Percentiles rank a stretch among this genome's conserved stretches.
Conservation (phyloP, 2,888 invertebrate species). For the Therioaphis trifolii region DNA sequence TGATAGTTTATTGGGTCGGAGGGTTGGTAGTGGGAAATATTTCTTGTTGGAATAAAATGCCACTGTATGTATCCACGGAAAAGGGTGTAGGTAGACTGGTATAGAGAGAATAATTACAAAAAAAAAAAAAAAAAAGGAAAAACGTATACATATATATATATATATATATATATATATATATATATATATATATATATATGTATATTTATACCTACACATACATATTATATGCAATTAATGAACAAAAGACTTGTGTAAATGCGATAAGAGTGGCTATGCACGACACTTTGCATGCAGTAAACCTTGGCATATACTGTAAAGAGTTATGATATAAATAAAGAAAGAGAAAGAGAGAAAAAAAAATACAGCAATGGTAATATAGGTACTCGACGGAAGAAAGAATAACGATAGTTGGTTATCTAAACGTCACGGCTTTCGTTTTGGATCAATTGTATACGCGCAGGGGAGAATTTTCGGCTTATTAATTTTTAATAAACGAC, state of each 20-base stretch:
- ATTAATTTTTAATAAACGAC: conserved; percentile 30
- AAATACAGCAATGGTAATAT: conserved; percentile 26
- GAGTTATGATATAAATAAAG: conserved; percentile 29
- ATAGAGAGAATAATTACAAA: conserved; percentile 50
- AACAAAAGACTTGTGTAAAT: conserved; percentile 61
- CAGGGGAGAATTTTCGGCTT: background rate
- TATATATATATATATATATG: background rate
- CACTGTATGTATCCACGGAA: conserved; percentile 47
- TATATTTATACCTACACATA: background rate
- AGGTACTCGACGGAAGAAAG: background rate
- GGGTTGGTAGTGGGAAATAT: conserved; percentile 39
- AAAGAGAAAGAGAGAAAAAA: background rate
- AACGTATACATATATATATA: background rate
- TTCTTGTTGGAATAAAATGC: conserved; percentile 53
- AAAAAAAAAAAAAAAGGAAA: conserved; percentile 11
- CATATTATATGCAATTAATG: conserved; percentile 49
- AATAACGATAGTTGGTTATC: conserved; percentile 1
- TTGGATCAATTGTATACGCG: background rate
- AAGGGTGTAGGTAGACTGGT: conserved; percentile 32
- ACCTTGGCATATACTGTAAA: conserved; percentile 35
- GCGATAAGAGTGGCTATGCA: conserved; percentile 54
- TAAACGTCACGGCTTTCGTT: background rate
- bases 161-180: background rate
- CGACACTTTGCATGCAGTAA: conserved; percentile 58
- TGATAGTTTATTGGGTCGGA: conserved; percentile 51